phyloP scores from a whole-genome alignment of 2,113 vertebrate genomes.

The Ctenomys sociabilis region DNA sequence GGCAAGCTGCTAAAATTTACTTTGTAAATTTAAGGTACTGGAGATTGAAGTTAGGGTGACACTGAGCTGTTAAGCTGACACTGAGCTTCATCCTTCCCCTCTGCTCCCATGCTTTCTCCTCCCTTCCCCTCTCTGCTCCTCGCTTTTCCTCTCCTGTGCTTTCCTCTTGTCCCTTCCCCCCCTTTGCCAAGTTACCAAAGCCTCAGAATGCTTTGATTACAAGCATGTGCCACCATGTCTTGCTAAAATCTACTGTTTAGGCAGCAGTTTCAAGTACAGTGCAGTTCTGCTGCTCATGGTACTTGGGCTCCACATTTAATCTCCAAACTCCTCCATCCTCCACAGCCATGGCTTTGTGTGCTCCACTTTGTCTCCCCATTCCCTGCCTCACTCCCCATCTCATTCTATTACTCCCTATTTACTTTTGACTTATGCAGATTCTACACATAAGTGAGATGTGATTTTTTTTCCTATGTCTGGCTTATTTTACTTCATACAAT shows the following conservation, averaged over 20 bases:
- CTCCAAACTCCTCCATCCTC: neutral
- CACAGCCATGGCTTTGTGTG: neutral
- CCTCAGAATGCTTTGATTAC: neutral
- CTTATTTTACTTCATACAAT: neutral
- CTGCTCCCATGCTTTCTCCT: too few species aligned
- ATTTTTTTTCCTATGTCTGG: neutral
- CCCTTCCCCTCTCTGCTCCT: neutral
- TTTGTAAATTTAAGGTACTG: neutral
- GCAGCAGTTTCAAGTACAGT: neutral
- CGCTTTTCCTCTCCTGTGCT: accelerated
- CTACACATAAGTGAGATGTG: neutral
- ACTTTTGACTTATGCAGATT: neutral
- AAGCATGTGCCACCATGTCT: neutral
- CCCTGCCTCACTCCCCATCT: neutral
- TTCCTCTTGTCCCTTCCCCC: neutral
- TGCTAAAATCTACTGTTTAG: neutral
- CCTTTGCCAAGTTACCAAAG: neutral
- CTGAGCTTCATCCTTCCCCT: neutral
- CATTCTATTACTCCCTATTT: neutral
- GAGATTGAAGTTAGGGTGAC: neutral
- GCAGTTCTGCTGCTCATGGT: neutral
- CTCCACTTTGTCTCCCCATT: neutral
- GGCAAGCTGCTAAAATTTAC: neutral
- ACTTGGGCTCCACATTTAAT: neutral
- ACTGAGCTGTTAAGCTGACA: neutral